These are phyloP conservation scores for Boloria selene DNA, from an alignment of 2,888 invertebrate species.

Conservation along the genomic window DNA sequence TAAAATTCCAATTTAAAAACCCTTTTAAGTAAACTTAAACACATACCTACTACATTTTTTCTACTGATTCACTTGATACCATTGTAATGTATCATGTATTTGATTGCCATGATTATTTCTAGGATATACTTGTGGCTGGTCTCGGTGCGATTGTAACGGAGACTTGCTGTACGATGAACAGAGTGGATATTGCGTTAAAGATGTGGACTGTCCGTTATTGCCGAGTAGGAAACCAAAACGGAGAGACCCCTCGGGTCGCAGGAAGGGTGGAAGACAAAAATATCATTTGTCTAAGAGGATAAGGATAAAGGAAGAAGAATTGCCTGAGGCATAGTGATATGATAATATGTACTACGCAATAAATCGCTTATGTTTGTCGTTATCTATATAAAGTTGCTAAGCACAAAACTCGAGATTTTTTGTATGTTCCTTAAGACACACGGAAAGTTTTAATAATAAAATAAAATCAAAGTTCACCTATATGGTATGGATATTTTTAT, in stretches of 20 bases:
- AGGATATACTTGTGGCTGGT: conserved; percentile 75
- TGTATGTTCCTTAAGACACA: no score
- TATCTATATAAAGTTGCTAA: no score
- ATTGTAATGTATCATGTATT: background rate
- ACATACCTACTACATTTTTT: no score
- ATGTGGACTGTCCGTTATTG: conserved; percentile 40
- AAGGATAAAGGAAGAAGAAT: conserved; percentile 31
- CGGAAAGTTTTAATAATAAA: no score
- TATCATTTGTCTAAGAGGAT: conserved; percentile 34
- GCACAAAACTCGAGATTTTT: no score
- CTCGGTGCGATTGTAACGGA: conserved; percentile 67
- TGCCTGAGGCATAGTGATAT: conserved; percentile 4
- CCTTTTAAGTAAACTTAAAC: no score
- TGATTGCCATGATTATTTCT: conserved; percentile 7
- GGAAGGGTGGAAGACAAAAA: conserved; percentile 10
- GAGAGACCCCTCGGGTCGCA: conserved; percentile 24
- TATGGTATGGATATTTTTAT: no score
- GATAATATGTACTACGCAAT: background rate
- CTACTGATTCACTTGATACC: no score
- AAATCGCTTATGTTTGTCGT: background rate
- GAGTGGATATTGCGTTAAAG: conserved; percentile 46
- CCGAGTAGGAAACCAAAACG: conserved; percentile 28
- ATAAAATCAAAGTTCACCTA: no score
- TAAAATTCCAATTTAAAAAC: no score
- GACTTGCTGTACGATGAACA: conserved; percentile 53